Conservation (phyloP, 2,113 vertebrate genomes). For the Condylura cristata region DNA sequence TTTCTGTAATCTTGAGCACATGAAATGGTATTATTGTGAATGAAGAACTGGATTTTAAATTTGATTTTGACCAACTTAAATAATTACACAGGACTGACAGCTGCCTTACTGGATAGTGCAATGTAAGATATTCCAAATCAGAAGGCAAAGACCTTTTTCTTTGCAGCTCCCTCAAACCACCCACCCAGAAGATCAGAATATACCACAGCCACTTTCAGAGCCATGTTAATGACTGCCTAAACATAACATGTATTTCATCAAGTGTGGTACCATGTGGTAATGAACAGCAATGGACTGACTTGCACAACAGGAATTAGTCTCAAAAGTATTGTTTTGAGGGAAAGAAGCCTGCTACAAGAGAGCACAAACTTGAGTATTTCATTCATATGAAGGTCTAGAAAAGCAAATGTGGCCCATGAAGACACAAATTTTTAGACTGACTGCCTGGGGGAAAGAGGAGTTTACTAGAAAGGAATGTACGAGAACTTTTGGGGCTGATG, state of each 20-base stretch:
- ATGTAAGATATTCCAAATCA: background rate
- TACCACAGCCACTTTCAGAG: background rate
- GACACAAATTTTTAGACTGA: background rate
- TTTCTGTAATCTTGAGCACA: background rate
- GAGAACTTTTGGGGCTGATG: background rate
- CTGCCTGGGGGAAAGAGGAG: background rate
- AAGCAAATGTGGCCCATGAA: background rate
- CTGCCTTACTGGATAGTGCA: fast-evolving
- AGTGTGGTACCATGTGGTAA: background rate
- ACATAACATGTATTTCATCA: background rate
- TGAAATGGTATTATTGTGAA: background rate
- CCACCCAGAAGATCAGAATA: background rate
- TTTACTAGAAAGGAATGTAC: background rate
- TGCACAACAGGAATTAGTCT: background rate
- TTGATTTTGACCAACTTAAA: background rate
- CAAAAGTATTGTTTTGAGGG: background rate
- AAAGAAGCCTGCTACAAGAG: background rate
- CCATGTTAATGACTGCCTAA: background rate
- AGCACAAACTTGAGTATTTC: background rate
- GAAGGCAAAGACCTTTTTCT: background rate
- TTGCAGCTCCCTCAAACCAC: background rate
- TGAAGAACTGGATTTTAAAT: background rate
- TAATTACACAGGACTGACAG: background rate
- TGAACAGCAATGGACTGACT: background rate
- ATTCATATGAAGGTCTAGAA: background rate